Base-by-base conservation (phyloP, 1,140 invertebrate genomes). In the Drosophila kanapiae region DNA sequence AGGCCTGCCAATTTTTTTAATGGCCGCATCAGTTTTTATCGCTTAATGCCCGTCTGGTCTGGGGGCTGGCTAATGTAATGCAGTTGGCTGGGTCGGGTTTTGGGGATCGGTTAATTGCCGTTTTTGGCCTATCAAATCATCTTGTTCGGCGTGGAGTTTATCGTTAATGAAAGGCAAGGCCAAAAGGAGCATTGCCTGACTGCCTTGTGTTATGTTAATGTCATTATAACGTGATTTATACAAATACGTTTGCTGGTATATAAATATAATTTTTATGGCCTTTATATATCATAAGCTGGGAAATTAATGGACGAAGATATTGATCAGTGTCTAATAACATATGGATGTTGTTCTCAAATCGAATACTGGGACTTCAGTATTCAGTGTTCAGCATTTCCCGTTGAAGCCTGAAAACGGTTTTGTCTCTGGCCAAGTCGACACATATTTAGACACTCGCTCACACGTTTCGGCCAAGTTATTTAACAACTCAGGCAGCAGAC, bases 391-490 rank as follows among this genome's bases (percentile, higher is more conserved):
- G 47, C 33, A 42, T 71, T 56, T 13, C 16, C 29, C 11, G 23
- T 68, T 18, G 16, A 45, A 10, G 33, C 35, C 11, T 11, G 51
- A 8, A 35, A 48, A 59, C 10, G 29, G 29, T 38, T 29, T 69
- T 49, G 16, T 16, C 29, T 18, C 13, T 27, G 11, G 10, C 23
- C 35, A 83, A 83, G 82, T 88, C 83, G 80, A 80, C 83, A 88
- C 83, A 87, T 87, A 80, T 87, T 87, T 78, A 78, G 65, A 70
- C 80, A 87, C 83, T 87, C 83, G 70, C 88, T 87, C 83, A 83
- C 83, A 87, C 83, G 83, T 87, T 70, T 71, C 79, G 80, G 76
- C 70, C 83, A 87, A 87, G 80, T 87, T 87, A 87, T 87, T 87
- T 88, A 87, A 88, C 80, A 83, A 88, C 83, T 83, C 80, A 70